Evolutionary conservation across 2,888 invertebrate species (phyloP), one percentile per base, ranked within the genome.

Genomic region (Automeris io): DNA sequence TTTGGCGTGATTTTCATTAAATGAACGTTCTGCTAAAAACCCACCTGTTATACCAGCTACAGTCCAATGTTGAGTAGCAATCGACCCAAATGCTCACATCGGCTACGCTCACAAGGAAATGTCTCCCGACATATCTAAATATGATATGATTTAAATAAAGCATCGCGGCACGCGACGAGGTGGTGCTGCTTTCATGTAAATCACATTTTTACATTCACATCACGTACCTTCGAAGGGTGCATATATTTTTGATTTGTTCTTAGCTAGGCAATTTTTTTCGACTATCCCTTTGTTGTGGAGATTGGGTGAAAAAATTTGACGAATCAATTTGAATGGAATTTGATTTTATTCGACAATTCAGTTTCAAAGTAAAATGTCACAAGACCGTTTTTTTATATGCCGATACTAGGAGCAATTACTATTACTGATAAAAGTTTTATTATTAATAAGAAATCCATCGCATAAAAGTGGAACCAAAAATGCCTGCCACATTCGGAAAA

Each of bases 181-280:
- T 73, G 71, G 62, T n/a, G n/a, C 63, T 67, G 62, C 61, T 62
- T 61, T 69, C 74, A 79, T 77, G 78, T 76, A 83, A 83, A 81
- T 81, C 61, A 69, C 59, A 55, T 57, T 59, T 73, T 74, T 65
- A 65, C 53, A 80, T 73, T 60, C 82, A 57, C 68, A 70, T 76
- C 86, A 86, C 86, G 86, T 86, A 74, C 62, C 54, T 45, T 49
- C 63, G 73, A 77, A 83, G 86, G 86, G 86, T 86, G 86, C 83
- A 86, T 86, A 85, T 83, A 81, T 86, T 86, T 85, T 82, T 85
- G 82, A 83, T 82, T 85, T 83, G 80, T 83, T 76, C 76, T 77
- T 72, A 69, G 67, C 67, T 67, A 73, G 71, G 76, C 78, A 72
- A 74, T 70, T 77, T 80, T 75, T 76, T 75, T 75, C 66, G 53